Percentiles rank a stretch among this genome's conserved stretches.
These are phyloP conservation scores for Poeciliopsis occidentalis DNA, from an alignment of 2,113 vertebrate species.

Conservation along the genomic window DNA sequence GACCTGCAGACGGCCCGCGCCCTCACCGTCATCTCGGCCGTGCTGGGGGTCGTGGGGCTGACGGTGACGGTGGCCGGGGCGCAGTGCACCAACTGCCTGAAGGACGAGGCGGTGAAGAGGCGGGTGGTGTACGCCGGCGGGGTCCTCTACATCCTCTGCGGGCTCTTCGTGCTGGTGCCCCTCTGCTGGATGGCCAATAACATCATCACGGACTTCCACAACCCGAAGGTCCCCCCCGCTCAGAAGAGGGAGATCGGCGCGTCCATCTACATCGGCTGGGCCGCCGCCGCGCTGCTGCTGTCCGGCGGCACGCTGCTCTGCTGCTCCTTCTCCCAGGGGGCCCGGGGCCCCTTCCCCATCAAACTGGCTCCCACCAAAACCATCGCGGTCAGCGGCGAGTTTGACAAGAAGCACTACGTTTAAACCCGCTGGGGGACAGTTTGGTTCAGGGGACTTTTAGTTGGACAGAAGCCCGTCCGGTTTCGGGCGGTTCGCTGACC, in stretches of 20 bases:
- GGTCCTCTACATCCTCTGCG: constrained; percentile 84
- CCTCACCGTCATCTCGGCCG: constrained; percentile 85
- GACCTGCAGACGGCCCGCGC: constrained; percentile 89
- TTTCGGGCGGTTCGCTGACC: neutral
- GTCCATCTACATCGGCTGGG: constrained; percentile 94
- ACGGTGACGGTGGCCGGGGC: constrained; percentile 88
- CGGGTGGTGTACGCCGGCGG: constrained; percentile 85
- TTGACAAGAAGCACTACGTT: constrained; percentile 93
- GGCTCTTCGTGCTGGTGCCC: constrained; percentile 86
- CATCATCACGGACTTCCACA: constrained; percentile 90
- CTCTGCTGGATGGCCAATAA: constrained; percentile 94
- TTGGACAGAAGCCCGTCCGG: neutral
- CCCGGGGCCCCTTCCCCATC: constrained; percentile 76
- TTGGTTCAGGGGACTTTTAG: neutral
- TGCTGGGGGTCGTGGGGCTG: constrained; percentile 86
- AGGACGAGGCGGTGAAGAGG: constrained; percentile 78
- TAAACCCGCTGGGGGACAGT: constrained; percentile 46
- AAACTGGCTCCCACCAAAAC: constrained; percentile 86
- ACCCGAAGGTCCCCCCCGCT: constrained; percentile 79
- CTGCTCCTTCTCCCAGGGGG: constrained; percentile 81
- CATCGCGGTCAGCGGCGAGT: constrained; percentile 79
- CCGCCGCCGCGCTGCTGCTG: constrained; percentile 86
- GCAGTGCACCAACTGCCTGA: constrained; percentile 91
- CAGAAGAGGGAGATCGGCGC: constrained; percentile 92
- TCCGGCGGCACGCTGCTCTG: constrained; percentile 87